A percentile compares a stretch with the other conserved stretches of the same genome.
phyloP scores from a whole-genome alignment of 2,113 vertebrate genomes.

The Pollimyrus isidori region DNA sequence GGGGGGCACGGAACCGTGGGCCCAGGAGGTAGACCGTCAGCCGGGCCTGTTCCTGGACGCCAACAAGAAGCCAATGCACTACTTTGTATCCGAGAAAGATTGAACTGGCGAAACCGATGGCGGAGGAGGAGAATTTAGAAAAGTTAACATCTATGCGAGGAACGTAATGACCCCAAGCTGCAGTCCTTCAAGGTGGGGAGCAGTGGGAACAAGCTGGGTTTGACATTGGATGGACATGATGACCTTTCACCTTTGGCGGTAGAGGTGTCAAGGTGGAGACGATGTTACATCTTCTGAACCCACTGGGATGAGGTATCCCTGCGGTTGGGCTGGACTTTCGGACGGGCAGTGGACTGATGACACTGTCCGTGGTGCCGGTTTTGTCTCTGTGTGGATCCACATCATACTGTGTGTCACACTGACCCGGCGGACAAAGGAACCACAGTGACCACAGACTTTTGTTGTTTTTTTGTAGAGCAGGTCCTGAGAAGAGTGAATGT shows the following conservation, averaged over 20 bases:
- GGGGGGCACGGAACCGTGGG: background rate
- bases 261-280: background rate
- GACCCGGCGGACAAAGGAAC: background rate
- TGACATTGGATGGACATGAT: background rate
- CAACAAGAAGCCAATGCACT: conserved; percentile 1
- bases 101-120: background rate
- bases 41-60: conserved; percentile 5
- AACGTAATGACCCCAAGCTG: background rate
- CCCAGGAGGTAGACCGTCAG: background rate
- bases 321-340: background rate
- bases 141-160: background rate
- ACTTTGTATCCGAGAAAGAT: background rate
- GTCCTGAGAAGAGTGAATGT: background rate
- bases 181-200: background rate
- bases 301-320: background rate
- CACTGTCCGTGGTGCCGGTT: background rate
- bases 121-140: background rate
- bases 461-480: background rate
- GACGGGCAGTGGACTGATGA: background rate
- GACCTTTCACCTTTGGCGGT: background rate
- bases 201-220: background rate
- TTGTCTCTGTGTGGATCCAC: background rate
- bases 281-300: background rate
- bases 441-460: background rate
- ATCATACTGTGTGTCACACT: background rate